These are phyloP conservation scores for Scaptomyza pallida DNA, from an alignment of 1,140 invertebrate species.

Conservation along the genomic window DNA sequence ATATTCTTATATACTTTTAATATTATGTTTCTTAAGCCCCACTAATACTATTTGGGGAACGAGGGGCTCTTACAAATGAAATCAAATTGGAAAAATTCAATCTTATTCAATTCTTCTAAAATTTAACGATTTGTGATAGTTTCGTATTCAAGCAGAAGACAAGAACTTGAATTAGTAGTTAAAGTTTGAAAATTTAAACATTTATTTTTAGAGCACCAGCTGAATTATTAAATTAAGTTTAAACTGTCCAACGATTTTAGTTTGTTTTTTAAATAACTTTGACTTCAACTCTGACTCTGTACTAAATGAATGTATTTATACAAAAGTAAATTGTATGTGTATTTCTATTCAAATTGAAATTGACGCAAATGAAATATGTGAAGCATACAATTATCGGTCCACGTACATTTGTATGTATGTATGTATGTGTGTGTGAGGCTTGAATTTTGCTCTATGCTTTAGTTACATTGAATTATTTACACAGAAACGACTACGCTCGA, in stretches of 20 bases:
- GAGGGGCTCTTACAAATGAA: background rate
- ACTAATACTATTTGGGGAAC: background rate
- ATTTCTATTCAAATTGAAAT: constrained; percentile 50
- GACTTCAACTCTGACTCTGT: background rate
- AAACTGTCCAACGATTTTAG: background rate
- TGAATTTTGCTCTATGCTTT: constrained; percentile 52
- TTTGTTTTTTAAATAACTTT: background rate
- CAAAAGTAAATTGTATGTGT: constrained; percentile 44
- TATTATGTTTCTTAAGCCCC: background rate
- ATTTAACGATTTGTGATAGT: background rate
- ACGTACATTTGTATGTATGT: background rate
- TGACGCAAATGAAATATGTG: constrained; percentile 46
- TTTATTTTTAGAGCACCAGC: background rate
- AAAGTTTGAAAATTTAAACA: background rate
- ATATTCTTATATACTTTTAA: constrained; percentile 25
- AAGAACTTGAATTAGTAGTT: background rate
- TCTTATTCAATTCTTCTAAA: background rate
- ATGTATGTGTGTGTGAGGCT: constrained; percentile 27
- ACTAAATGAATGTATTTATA: constrained; percentile 14
- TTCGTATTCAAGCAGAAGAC: background rate
- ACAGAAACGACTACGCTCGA: constrained; percentile 60
- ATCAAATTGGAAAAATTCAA: background rate
- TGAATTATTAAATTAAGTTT: background rate
- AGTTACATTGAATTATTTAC: constrained; percentile 67
- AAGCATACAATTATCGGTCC: background rate